A percentile compares a stretch with the other conserved stretches of the same genome.
These are phyloP conservation scores for Ormia ochracea DNA, from an alignment of 2,888 invertebrate genomes.

Conservation along the genomic window DNA sequence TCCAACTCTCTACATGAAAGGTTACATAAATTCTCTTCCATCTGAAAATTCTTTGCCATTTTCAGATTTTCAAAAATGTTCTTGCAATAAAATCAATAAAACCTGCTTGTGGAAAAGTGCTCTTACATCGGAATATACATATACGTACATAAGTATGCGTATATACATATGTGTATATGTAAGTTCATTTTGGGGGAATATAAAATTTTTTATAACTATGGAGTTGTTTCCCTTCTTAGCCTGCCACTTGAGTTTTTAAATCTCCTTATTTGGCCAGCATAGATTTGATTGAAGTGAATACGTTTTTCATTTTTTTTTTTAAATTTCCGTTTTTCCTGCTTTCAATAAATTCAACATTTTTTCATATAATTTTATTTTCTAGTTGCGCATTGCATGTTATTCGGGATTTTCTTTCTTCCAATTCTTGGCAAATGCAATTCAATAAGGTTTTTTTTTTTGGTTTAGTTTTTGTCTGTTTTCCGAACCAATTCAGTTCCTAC, in stretches of 20 bases:
- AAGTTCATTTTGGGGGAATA: too few species aligned
- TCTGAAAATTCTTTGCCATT: background rate
- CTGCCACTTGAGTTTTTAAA: constrained; percentile 44
- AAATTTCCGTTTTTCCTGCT: constrained; percentile 18
- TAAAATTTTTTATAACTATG: too few species aligned
- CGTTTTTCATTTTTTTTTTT: background rate
- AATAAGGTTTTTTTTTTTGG: constrained; percentile 22
- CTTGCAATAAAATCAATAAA: constrained; percentile 40
- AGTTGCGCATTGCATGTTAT: constrained; percentile 53
- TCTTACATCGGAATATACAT: background rate
- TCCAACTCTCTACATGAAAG: too few species aligned
- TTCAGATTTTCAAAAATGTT: background rate
- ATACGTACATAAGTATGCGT: background rate
- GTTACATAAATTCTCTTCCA: background rate
- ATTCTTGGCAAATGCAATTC: constrained; percentile 43
- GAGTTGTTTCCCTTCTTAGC: constrained; percentile 43
- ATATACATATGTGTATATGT: background rate
- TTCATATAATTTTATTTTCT: background rate
- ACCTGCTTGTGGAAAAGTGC: constrained; percentile 9
- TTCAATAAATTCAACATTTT: constrained; percentile 18
- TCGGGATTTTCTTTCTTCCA: constrained; percentile 27
- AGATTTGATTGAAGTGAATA: constrained; percentile 42
- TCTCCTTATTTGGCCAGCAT: constrained; percentile 53
- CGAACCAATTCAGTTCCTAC: constrained; percentile 10
- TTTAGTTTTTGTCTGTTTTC: too few species aligned